Evolutionary conservation across 2,797 vertebrate genomes (phyloP), one percentile per base, ranked within the genome.

Genomic region (Otolemur crassicaudatus): DNA sequence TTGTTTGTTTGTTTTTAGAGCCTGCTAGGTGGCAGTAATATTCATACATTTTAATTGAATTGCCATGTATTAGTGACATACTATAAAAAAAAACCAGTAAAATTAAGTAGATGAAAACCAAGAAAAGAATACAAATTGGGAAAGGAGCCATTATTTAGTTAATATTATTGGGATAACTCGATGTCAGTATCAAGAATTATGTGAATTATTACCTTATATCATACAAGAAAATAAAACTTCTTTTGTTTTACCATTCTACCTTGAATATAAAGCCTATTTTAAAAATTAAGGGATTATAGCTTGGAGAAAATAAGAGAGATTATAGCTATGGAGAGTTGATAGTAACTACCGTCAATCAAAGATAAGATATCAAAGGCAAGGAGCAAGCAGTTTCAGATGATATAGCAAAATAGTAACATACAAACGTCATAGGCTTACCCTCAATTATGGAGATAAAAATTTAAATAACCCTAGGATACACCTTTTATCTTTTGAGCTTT

Each of bases 401-500:
- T 17, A 87, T 19, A 85, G 29, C 9, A 63, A 84, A 83, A 87
- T 19, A 95, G 58, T 3, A 61, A 61, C 46, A 75, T 25, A 61
- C 13, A 49, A 37, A 86, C 90, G 37, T 69, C 73, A 87, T n/a
- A 61, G 56, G 14, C 69, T 87, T 43, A 43, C 14, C 43, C 31
- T n/a, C 93, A 34, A 83, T 83, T 81, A 72, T 25, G 23, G 20
- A 91, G 93, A 76, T 81, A 56, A 93, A 81, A 20, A 73, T 76
- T 58, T 43, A 94, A 92, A 65, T 69, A 76, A 58, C 40, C 56
- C 76, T 73, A 73, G 3, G 6, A 60, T 23, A 37, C 14, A 61
- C 22, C 99, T 65, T 31, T 99, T 40, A 17, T 31, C 25, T 40
- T 72, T 40, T 76, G 27, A 43, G 34, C 14, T 46, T 46, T 46